Evolutionary conservation across 2,797 vertebrate genomes (phyloP), one percentile per base, ranked within the genome.

Genomic region (Agapornis canus): DNA sequence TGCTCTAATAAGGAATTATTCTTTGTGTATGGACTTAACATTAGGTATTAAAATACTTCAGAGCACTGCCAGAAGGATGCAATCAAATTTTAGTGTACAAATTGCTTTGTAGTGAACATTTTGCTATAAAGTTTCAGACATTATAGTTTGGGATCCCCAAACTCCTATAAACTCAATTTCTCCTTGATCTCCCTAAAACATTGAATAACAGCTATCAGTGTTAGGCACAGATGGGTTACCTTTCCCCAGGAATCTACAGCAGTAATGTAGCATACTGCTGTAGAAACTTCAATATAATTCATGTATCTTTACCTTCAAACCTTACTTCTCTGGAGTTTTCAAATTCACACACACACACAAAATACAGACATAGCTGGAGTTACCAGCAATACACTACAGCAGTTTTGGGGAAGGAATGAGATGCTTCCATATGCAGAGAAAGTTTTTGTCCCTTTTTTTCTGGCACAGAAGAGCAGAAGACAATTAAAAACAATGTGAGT

Each of bases 71-170:
- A 2, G 56, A 81, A 77, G 65, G 32, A 77, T 66, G 49, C 35
- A 2, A 79, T 87, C 32, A 82, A 61, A 81, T 85, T 72, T 87
- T 81, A 69, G 56, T 61, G 26, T 39, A 37, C 4, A 25, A 69
- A 73, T 48, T 60, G 25, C 52, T 90, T 90, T 90, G 45, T 86
- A 81, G 20, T 64, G 45, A 91, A 56, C 42, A 39, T 64, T 84
- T 77, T 86, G 16, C 26, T 56, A 47, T 63, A 57, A 82, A 81
- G 23, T 72, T 91, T 79, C 39, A 78, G 68, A 98, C 98, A 98
- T 99, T n/a, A 98, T 97, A 96, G 98, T 98, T 95, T 97, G 96
- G 97, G 98, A 98, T 56, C 98, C 98, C 15, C 86, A 91, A 93
- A 99, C 98, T 59, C 98, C 98, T 93, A 98, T 97, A 86, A 97